A percentile compares a stretch with the other conserved stretches of the same genome.
phyloP scores from a whole-genome alignment of 2,888 invertebrate genomes.

The Leucophora obtusa region DNA sequence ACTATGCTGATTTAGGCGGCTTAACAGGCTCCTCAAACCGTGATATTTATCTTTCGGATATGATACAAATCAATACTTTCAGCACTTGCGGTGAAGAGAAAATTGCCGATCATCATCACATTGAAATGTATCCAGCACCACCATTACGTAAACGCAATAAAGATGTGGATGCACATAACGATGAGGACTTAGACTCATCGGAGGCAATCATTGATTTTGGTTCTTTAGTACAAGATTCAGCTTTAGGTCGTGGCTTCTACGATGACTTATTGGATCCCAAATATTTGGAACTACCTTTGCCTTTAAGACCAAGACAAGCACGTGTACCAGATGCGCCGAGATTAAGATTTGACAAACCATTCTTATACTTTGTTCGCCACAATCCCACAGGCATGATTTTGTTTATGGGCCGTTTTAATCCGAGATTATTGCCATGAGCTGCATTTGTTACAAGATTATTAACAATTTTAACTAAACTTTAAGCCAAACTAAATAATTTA shows the following conservation, averaged over 20 bases:
- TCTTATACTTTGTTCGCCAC: slow-evolving; percentile 92
- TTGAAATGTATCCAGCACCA: slow-evolving; percentile 89
- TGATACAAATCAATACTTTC: slow-evolving; percentile 90
- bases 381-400: slow-evolving; percentile 94
- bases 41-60: slow-evolving; percentile 90
- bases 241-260: slow-evolving; percentile 83
- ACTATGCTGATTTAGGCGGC: slow-evolving; percentile 89
- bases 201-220: slow-evolving; percentile 75
- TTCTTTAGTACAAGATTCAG: slow-evolving; percentile 80
- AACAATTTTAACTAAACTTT: slow-evolving; percentile 7
- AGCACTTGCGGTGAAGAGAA: slow-evolving; percentile 88
- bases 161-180: slow-evolving; percentile 73
- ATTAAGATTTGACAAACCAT: slow-evolving; percentile 91
- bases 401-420: slow-evolving; percentile 93
- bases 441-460: background rate
- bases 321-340: slow-evolving; percentile 85
- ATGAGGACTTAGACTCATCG: slow-evolving; percentile 72
- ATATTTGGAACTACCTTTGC: slow-evolving; percentile 82
- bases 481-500: slow-evolving; percentile 30
- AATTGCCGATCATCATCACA: slow-evolving; percentile 86
- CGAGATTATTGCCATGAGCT: slow-evolving; percentile 86
- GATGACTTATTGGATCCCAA: slow-evolving; percentile 82
- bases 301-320: slow-evolving; percentile 85
- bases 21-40: slow-evolving; percentile 87
- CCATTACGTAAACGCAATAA: slow-evolving; percentile 80